A percentile compares a stretch with the other conserved stretches of the same genome.
These are phyloP conservation scores for Ceramica pisi DNA, from an alignment of 2,888 invertebrate species.

Conservation along the genomic window DNA sequence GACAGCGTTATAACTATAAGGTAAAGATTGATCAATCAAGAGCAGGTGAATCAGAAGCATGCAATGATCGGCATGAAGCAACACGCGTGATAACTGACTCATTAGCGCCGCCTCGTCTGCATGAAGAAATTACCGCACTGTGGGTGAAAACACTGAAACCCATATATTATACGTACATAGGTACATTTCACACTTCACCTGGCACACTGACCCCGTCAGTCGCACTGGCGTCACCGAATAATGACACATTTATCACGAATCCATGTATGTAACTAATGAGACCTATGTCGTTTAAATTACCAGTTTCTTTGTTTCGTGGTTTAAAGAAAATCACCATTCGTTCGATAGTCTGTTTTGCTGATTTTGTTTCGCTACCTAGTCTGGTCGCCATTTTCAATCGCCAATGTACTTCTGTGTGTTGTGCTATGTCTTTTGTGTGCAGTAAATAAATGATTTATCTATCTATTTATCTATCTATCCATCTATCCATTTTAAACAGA, in stretches of 20 bases:
- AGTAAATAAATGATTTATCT: no score
- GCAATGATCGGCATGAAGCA: slow-evolving; percentile 19
- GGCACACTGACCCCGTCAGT: slow-evolving; percentile 29
- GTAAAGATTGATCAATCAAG: no score
- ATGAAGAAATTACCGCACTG: slow-evolving; percentile 26
- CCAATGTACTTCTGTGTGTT: no score
- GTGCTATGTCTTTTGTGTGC: no score
- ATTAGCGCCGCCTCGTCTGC: slow-evolving; percentile 39
- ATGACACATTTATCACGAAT: slow-evolving; percentile 15
- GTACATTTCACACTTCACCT: slow-evolving; percentile 43
- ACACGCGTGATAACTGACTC: slow-evolving; percentile 34
- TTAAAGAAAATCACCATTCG: no score
- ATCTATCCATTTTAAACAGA: no score
- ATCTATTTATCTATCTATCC: no score
- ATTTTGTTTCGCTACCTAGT: no score
- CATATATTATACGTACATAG: slow-evolving; percentile 3
- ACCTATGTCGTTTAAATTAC: slow-evolving; percentile 8
- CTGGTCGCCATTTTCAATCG: no score
- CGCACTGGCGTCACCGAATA: slow-evolving; percentile 29
- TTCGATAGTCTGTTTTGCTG: no score
- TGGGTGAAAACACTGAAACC: slow-evolving; percentile 23
- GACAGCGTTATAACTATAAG: no score
- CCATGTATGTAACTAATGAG: background rate
- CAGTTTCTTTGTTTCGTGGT: background rate
- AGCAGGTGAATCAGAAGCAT: slow-evolving; percentile 36